A percentile compares a stretch with the other conserved stretches of the same genome.
Conservation (phyloP, 2,888 invertebrate genomes). For the Melanostoma mellinum region DNA sequence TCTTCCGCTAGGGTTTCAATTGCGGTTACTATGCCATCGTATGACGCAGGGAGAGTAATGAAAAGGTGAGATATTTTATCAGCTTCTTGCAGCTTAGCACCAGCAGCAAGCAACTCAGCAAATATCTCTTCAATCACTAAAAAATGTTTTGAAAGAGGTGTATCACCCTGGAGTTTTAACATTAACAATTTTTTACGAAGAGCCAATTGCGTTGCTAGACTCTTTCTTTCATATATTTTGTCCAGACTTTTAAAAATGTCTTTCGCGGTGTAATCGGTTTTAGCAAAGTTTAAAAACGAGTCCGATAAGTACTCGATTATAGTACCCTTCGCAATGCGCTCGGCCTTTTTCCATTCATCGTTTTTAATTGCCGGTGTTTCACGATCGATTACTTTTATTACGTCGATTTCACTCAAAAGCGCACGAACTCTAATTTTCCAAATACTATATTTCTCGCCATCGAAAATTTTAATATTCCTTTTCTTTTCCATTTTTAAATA, state of each 20-base stretch:
- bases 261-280: constrained; percentile 34
- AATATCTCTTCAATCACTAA: constrained; percentile 34
- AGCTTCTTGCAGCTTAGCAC: constrained; percentile 43
- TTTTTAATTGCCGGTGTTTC: constrained; percentile 13
- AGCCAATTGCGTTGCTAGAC: constrained; percentile 46
- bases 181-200: constrained; percentile 39
- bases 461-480: constrained; percentile 28
- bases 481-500: too few species aligned
- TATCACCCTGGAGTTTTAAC: constrained; percentile 42
- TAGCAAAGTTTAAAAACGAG: constrained; percentile 54
- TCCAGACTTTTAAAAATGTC: constrained; percentile 47
- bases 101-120: constrained; percentile 28
- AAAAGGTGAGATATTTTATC: constrained; percentile 71
- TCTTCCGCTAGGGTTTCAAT: constrained; percentile 78
- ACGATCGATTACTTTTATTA: constrained; percentile 49
- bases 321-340: constrained; percentile 41
- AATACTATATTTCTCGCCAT: constrained; percentile 52
- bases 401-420: constrained; percentile 51
- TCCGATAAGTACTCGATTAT: constrained; percentile 54
- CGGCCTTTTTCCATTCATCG: constrained; percentile 50
- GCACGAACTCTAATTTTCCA: constrained; percentile 56
- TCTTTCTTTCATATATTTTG: constrained; percentile 46
- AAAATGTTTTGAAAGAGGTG: constrained; percentile 31
- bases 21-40: constrained; percentile 78
- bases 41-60: constrained; percentile 76